Conservation (phyloP, 2,888 invertebrate genomes). For the Hedya salicella region DNA sequence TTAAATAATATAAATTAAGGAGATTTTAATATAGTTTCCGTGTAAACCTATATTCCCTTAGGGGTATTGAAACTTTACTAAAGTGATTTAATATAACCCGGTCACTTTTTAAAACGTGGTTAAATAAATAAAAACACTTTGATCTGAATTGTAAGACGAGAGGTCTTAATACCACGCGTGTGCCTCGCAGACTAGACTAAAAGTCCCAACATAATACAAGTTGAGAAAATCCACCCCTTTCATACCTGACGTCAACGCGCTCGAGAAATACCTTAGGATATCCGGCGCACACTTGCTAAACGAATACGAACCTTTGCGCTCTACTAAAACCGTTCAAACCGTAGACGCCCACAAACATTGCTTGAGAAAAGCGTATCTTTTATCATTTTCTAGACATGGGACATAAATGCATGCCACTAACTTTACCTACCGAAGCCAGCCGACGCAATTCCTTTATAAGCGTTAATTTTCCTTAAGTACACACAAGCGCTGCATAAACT, state of each 20-base stretch:
- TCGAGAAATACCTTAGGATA: constrained; percentile 34
- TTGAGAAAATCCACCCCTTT: constrained; percentile 40
- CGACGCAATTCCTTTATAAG: background rate
- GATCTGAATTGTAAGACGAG: constrained; percentile 4
- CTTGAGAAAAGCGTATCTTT: constrained; percentile 19
- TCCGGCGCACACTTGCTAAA: constrained; percentile 7
- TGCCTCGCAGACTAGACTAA: constrained; percentile 25
- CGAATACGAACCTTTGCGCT: constrained; percentile 14
- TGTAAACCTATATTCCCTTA: too few species aligned
- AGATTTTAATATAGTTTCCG: too few species aligned
- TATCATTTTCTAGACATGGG: constrained; percentile 23
- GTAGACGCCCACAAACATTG: background rate
- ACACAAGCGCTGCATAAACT: background rate
- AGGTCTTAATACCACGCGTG: constrained; percentile 18
- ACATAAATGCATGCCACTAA: constrained; percentile 19
- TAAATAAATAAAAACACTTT: constrained; percentile 5
- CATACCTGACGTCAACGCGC: constrained; percentile 38
- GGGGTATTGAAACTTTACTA: too few species aligned
- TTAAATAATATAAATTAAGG: too few species aligned
- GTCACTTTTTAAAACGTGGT: background rate
- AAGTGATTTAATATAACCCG: background rate
- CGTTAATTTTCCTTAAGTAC: background rate
- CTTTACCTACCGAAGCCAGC: background rate
- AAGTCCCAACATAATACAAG: constrained; percentile 25
- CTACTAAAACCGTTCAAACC: background rate